Percentiles rank a stretch among this genome's conserved stretches.
Evolutionary conservation across 2,113 vertebrate genomes (phyloP).

Genomic region (Petrocephalus microphthalmus): DNA sequence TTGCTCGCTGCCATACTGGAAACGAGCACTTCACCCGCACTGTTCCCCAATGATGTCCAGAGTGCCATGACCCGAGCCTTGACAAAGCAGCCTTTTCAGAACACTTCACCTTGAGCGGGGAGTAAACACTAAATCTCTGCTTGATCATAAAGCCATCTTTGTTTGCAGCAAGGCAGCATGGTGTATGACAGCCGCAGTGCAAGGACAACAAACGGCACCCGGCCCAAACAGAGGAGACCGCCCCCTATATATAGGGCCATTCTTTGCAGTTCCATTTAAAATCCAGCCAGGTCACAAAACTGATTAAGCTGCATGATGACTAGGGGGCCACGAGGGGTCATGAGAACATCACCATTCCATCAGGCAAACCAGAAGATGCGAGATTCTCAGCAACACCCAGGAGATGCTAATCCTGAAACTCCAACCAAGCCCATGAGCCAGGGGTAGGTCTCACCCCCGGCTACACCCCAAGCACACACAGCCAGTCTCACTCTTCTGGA

Average conservation of each 20-base stretch:
- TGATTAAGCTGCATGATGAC: background rate
- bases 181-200: background rate
- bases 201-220: background rate
- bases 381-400: background rate
- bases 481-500: background rate
- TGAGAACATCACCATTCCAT: background rate
- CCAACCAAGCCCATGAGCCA: constrained; percentile 6
- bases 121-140: constrained; percentile 14
- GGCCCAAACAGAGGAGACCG: background rate
- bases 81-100: constrained; percentile 22
- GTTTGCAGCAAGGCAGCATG: constrained; percentile 24
- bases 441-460: background rate
- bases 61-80: background rate
- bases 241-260: background rate
- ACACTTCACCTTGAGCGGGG: constrained; percentile 30
- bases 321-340: background rate
- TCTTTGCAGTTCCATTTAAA: background rate
- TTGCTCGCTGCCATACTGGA: constrained; percentile 30
- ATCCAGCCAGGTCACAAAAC: background rate
- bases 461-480: constrained; percentile 27
- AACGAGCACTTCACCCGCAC: constrained; percentile 22
- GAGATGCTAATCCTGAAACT: background rate
- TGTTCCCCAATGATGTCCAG: constrained; percentile 7
- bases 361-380: background rate
- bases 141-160: constrained; percentile 30